Base-by-base conservation (phyloP, 2,113 vertebrate genomes). In the Phoenicopterus ruber region DNA sequence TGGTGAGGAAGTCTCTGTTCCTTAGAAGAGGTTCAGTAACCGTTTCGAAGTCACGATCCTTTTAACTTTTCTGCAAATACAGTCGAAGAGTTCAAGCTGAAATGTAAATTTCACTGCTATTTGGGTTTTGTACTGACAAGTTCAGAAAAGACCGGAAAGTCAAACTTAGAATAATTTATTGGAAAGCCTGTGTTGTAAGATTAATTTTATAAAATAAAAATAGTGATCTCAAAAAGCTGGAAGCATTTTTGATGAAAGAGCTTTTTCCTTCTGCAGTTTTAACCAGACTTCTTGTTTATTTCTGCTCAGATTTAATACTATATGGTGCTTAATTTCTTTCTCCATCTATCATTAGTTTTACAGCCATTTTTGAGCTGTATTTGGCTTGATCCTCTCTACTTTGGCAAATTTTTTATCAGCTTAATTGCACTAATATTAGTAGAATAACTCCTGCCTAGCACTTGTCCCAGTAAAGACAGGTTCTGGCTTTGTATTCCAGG, bases 171-270 rank as follows among this genome's bases (percentile, higher is more conserved):
- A 88, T 93, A 77, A 84, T 74, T 94, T 78, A 52, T 80, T 11
- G 1, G 59, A 81, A 93, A 81, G 62, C 50, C 22, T 54, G 4
- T 72, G 38, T 46, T 91, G 55, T 46, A 88, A 88, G 42, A 73
- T 86, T 57, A 71, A 94, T 82, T 96, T 94, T 59, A 72, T 95
- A 85, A 85, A 93, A 77, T 29, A 89, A 88, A 96, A 94, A 87
- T 31, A 87, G 44, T 93, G 44, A 69, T 84, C 52, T 47, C 72
- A 91, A 81, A 93, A 91, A 47, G 16, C 16, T 82, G 92, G 55
- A 84, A 88, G 44, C 34, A 63, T 74, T 91, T 89, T 36, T 32
- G 31, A 70, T 59, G 34, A 42, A 94, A 90, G 47, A 90, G 36
- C 16, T 74, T 70, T 81, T 78, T 63, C 36, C 19, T 83, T 42